Evolutionary conservation across 2,797 vertebrate genomes (phyloP).

Genomic region (Helicolenus hilgendorfi): DNA sequence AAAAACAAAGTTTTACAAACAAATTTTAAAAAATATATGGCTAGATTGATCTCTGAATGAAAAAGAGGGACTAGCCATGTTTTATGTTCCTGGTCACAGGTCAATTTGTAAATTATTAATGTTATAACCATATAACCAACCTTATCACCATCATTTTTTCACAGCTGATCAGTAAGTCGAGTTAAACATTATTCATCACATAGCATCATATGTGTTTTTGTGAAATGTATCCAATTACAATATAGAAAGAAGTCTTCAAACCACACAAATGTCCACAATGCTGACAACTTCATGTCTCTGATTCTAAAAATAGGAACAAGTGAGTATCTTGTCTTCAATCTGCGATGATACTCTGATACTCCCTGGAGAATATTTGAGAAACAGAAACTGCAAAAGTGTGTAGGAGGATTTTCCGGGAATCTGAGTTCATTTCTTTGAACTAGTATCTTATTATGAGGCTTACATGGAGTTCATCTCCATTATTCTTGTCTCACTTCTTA

Average conservation of each 20-base stretch:
- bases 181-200: neutral
- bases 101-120: neutral
- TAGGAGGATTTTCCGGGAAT: neutral
- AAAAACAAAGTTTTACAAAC: neutral
- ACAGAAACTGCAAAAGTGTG: neutral
- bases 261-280: neutral
- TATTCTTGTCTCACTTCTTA: neutral
- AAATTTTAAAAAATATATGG: neutral
- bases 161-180: neutral
- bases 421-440: neutral
- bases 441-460: neutral
- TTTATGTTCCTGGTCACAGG: neutral
- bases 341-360: neutral
- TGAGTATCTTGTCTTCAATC: neutral
- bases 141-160: neutral
- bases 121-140: neutral
- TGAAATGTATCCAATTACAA: neutral
- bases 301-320: neutral
- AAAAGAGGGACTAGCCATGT: neutral
- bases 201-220: neutral
- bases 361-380: neutral
- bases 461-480: neutral
- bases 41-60: neutral
- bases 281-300: neutral
- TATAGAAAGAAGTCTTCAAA: neutral